These are phyloP conservation scores for Neria commutata DNA, from an alignment of 2,888 invertebrate species.

Conservation along the genomic window DNA sequence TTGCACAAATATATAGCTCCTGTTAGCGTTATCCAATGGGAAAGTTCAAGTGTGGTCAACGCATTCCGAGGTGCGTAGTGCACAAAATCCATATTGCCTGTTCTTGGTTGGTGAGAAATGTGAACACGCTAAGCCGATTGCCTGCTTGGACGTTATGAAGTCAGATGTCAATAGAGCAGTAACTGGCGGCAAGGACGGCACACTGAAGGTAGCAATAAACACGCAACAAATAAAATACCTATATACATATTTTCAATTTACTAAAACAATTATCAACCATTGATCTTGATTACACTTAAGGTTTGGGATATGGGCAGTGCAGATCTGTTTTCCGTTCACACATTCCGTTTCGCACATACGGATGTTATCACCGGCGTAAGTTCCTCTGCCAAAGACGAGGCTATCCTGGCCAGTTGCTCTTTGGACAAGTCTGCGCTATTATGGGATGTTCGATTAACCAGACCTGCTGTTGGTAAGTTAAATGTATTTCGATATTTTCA, in stretches of 20 bases:
- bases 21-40: conserved; percentile 50
- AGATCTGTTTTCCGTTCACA: conserved; percentile 42
- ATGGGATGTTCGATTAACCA: conserved; percentile 46
- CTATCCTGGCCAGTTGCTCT: conserved; percentile 44
- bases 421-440: conserved; percentile 46
- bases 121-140: conserved; percentile 53
- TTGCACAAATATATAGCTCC: conserved; percentile 35
- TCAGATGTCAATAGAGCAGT: conserved; percentile 42
- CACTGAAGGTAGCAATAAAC: conserved; percentile 46
- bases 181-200: conserved; percentile 51
- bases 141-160: conserved; percentile 47
- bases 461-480: conserved; percentile 45
- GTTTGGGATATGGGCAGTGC: conserved; percentile 57
- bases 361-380: conserved; percentile 45
- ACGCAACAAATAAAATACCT: background rate
- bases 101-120: conserved; percentile 51
- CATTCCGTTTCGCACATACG: conserved; percentile 43
- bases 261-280: background rate
- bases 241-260: background rate
- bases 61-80: conserved; percentile 46
- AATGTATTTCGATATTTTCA: background rate
- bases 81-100: conserved; percentile 48
- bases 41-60: conserved; percentile 59
- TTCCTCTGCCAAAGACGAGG: conserved; percentile 31
- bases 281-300: conserved; percentile 32